Percentiles rank a stretch among this genome's conserved stretches.
Conservation (phyloP, 2,888 invertebrate genomes). For the Ochropleura leucogaster region DNA sequence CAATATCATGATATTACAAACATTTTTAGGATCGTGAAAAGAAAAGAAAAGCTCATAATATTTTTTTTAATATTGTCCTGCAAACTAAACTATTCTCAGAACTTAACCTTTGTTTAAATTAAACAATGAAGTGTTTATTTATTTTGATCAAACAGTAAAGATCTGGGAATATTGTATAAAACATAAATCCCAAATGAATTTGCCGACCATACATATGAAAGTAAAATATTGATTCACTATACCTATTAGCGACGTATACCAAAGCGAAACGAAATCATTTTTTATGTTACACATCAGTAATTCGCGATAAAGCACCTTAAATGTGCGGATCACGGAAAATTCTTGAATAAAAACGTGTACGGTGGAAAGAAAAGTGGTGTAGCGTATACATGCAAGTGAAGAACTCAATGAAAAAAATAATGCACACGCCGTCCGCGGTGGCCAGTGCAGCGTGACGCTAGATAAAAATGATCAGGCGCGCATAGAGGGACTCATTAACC, state of each 20-base stretch:
- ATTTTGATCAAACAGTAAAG: too few relatives aligned
- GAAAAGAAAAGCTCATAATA: too few relatives aligned
- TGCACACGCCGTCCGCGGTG: conserved; percentile 77
- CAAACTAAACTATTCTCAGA: neutral
- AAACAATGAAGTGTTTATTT: neutral
- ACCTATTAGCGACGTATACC: conserved; percentile 76
- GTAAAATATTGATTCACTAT: conserved; percentile 85
- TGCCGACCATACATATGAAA: conserved; percentile 81
- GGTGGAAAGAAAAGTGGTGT: conserved; percentile 84
- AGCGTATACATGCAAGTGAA: conserved; percentile 74
- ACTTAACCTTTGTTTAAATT: neutral
- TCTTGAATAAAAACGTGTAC: conserved; percentile 70
- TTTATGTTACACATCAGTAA: conserved; percentile 68
- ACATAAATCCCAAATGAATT: conserved; percentile 41
- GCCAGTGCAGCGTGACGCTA: conserved; percentile 85
- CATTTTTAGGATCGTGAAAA: neutral
- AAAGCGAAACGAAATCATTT: conserved; percentile 70
- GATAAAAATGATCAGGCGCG: conserved; percentile 88
- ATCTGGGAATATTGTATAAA: neutral
- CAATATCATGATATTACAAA: neutral
- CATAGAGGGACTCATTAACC: conserved; percentile 85
- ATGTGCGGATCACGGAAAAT: conserved; percentile 74
- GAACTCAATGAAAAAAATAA: conserved; percentile 79
- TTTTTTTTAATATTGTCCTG: neutral
- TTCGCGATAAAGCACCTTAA: conserved; percentile 79